Evolutionary conservation across 1,140 invertebrate species (phyloP).

Genomic region (Phocides pigmalion): DNA sequence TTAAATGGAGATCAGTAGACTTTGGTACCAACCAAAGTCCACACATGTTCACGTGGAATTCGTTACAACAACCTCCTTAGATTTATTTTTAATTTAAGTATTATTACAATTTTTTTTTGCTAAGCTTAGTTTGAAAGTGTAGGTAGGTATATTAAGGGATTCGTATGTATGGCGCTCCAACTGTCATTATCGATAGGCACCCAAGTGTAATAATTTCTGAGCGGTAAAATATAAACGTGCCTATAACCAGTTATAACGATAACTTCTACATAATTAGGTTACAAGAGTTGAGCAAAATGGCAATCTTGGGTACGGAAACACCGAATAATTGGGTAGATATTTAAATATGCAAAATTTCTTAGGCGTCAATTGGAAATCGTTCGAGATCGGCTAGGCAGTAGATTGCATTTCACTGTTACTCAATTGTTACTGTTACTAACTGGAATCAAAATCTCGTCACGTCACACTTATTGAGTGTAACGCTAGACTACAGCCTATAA

Average conservation of each 20-base stretch:
- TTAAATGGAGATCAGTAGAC: no score
- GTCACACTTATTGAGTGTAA: conserved; percentile 49
- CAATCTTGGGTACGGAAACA: conserved; percentile 3
- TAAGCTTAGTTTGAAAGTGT: no score
- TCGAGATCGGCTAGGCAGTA: conserved; percentile 32
- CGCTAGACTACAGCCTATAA: conserved; percentile 34
- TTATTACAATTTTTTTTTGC: no score
- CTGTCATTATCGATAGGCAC: no score
- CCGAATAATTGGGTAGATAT: conserved; percentile 12
- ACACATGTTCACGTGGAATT: no score
- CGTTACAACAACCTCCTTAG: no score
- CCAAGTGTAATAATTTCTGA: no score
- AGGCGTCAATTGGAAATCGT: conserved; percentile 38
- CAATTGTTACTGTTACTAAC: conserved; percentile 28
- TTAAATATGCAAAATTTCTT: conserved; percentile 22
- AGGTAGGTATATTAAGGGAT: no score
- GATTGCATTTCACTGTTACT: conserved; percentile 37
- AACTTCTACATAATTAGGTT: neutral
- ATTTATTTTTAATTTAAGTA: no score
- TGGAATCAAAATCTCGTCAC: conserved; percentile 50
- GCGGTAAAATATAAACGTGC: neutral
- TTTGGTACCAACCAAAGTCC: no score
- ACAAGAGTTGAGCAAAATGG: conserved; percentile 3
- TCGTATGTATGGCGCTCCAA: no score
- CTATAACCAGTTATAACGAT: neutral